Base-by-base conservation (phyloP, 2,113 vertebrate species). In the Microcebus murinus region DNA sequence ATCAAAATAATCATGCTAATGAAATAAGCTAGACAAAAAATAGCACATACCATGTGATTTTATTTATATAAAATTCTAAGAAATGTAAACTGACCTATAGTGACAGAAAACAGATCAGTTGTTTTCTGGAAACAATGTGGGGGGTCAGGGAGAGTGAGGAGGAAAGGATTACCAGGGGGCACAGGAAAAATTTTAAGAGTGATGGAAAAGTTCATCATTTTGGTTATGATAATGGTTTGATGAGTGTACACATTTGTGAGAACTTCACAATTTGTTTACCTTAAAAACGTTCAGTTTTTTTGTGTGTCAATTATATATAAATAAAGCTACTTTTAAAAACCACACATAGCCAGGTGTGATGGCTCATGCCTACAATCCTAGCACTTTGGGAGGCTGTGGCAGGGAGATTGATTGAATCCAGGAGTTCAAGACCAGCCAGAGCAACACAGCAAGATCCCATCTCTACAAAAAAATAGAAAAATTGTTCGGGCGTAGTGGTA, bases 51-150 rank as follows among this genome's bases (percentile, higher is more conserved):
- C 59, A 2, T 80, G 31, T 23, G 9, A 45, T 82, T 88, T 14
- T 50, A 82, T 91, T 93, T 77, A 88, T 45, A 50, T 3, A 77
- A 96, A 80, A 86, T 73, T 91, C 31, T 70, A 86, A 55, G 45
- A 86, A 79, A 73, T 55, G 1, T 83, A 39, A 91, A 87, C 50
- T 57, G 61, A 74, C 70, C 23, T 31, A 11, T 48, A 86, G 12
- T 61, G n/a, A 90, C 15, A 77, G 15, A 77, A 92, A 50, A 61
- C 23, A 87, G 20, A 55, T 70, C 23, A 70, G 27, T 14, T 1
- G 14, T 55, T 52, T 70, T 25, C 34, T 89, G 57, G 18, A 8
- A 29, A 45, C 34, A 79, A 23, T 39, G 3, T 81, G 1, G 20
- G 20, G 6, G 1, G 25, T 63, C 6, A 39, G 23, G 5, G 20